A percentile compares a stretch with the other conserved stretches of the same genome.
These are phyloP conservation scores for Acanthiza pusilla DNA, from an alignment of 2,797 vertebrate genomes.

Conservation along the genomic window DNA sequence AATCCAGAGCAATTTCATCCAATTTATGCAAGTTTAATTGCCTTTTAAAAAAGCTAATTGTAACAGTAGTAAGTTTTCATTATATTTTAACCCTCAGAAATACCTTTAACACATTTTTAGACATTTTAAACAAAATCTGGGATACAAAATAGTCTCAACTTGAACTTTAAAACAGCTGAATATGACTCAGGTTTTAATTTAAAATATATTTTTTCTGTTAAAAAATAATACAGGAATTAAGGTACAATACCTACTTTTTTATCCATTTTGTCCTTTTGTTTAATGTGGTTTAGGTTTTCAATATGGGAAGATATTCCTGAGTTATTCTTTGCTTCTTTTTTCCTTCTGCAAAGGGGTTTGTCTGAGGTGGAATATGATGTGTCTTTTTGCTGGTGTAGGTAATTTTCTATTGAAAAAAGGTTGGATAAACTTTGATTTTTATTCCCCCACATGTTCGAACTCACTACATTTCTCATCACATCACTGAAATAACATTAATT, in stretches of 20 bases:
- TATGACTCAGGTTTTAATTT: background rate
- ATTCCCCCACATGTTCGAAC: background rate
- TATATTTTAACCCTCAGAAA: background rate
- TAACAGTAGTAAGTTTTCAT: background rate
- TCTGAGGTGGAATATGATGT: background rate
- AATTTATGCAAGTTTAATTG: background rate
- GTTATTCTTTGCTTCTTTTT: conserved; percentile 28
- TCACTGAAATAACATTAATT: background rate
- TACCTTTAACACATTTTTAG: background rate
- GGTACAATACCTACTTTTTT: conserved; percentile 30
- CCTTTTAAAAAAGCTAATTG: background rate
- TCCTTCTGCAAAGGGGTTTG: background rate
- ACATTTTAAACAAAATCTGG: background rate
- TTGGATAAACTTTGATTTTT: background rate
- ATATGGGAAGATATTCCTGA: background rate
- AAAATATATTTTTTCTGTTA: background rate
- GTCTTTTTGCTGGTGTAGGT: conserved; percentile 10
- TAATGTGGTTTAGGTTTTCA: background rate
- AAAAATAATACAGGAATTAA: background rate
- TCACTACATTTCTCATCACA: background rate
- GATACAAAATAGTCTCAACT: background rate
- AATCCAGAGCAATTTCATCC: background rate
- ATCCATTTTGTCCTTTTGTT: background rate
- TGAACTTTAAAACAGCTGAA: background rate
- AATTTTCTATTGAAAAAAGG: conserved; percentile 36